Evolutionary conservation across 2,797 vertebrate genomes (phyloP), one percentile per base, ranked within the genome.

Genomic region (Sebastes trivittatus): DNA sequence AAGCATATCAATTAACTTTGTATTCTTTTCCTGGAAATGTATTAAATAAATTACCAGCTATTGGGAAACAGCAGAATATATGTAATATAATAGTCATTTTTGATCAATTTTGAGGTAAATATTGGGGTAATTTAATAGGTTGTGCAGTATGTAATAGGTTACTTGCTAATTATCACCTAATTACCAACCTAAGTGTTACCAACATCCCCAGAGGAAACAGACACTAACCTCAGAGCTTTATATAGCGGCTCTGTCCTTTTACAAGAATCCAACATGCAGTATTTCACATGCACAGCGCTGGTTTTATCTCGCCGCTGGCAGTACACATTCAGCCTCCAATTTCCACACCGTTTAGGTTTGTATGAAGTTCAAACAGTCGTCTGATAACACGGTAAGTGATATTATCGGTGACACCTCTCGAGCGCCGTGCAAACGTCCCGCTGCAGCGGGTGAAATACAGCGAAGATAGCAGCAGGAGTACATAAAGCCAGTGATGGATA

Each of bases 401-500:
- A 56, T 68, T 86, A 86, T 91, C 84, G 52, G 49, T 77, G 84
- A 84, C 80, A 76, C 78, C 81, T 75, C 80, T 34, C 27, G 54
- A 85, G 55, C 7, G 23, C 75, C 4, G 63, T 4, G 75, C 22
- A 64, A 62, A 71, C 71, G 69, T 75, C 75, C 65, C 18, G 11
- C 64, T 11, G 7, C 32, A n/a, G 64, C n/a, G 76, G 56, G 54
- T 70, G 62, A 85, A 82, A 85, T 1, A 71, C 82, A 73, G 60
- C 27, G 67, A 55, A 83, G 75, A 89, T 72, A 80, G 71, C 11
- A 4, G 84, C 56, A 22, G 46, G 69, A 58, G 54, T 56, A 49
- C 80, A 52, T 73, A 52, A 62, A 81, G 80, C 76, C 29, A 5
- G 22, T 89, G 88, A 93, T 81, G 88, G 87, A 92, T 90, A 79